Evolutionary conservation across 2,113 vertebrate genomes (phyloP).

Genomic region (Carassius auratus): DNA sequence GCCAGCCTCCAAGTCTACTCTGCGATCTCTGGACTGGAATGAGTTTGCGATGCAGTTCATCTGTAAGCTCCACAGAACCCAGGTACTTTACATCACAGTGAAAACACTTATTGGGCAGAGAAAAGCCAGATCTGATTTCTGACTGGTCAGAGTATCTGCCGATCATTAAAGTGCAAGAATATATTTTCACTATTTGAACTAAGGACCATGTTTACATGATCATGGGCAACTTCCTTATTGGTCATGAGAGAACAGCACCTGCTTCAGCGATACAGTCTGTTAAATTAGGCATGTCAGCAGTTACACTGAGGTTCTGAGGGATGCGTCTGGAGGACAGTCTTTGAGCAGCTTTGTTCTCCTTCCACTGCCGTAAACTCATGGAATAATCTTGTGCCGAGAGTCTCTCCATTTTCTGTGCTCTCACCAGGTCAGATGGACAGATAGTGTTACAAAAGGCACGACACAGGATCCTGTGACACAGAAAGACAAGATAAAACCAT

Average conservation of each 20-base stretch:
- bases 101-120: conserved; percentile 24
- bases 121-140: background rate
- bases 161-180: conserved; percentile 12
- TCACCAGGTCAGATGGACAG: conserved; percentile 67
- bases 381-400: conserved; percentile 57
- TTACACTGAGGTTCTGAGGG: conserved; percentile 39
- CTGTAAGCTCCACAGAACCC: background rate
- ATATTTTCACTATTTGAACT: background rate
- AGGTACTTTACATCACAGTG: background rate
- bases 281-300: conserved; percentile 16
- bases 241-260: conserved; percentile 57
- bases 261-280: conserved; percentile 8
- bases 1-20: background rate
- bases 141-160: background rate
- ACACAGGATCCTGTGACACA: conserved; percentile 75
- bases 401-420: conserved; percentile 70
- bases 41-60: background rate
- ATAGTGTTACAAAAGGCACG: conserved; percentile 76
- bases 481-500: background rate
- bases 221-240: background rate
- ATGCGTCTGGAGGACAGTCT: conserved; percentile 1
- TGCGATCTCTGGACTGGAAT: background rate
- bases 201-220: background rate
- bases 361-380: conserved; percentile 69
- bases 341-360: conserved; percentile 27